These are phyloP conservation scores for Natrix natrix DNA, from an alignment of 2,797 vertebrate genomes.

Conservation along the genomic window DNA sequence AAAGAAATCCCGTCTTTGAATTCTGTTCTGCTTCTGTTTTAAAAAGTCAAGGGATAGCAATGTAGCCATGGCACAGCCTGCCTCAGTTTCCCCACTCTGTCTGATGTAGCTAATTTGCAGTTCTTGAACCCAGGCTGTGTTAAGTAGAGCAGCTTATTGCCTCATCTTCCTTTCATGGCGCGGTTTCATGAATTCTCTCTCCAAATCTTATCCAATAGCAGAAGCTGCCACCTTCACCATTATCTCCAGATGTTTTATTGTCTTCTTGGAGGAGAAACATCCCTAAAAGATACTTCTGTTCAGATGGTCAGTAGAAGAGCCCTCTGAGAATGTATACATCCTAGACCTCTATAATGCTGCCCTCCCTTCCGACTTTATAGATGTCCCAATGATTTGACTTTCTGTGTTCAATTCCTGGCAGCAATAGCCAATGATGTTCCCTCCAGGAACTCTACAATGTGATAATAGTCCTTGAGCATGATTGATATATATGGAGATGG, in stretches of 20 bases:
- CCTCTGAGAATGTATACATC: background rate
- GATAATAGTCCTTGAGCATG: background rate
- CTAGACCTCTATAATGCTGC: background rate
- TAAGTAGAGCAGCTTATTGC: background rate
- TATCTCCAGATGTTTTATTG: background rate
- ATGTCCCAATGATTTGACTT: too few relatives aligned
- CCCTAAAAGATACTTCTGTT: background rate
- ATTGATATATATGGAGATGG: background rate
- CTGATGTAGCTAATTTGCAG: background rate
- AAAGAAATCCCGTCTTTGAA: background rate
- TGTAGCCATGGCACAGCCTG: background rate
- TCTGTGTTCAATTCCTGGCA: background rate
- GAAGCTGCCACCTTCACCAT: background rate
- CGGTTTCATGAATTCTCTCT: background rate
- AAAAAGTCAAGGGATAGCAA: background rate
- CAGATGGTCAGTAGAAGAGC: background rate
- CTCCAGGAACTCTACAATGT: background rate
- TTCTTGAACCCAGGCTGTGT: background rate
- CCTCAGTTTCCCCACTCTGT: background rate
- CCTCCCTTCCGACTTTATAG: too few relatives aligned
- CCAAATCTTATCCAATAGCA: background rate
- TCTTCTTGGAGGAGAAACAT: background rate
- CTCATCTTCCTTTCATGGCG: background rate
- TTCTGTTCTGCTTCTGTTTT: background rate
- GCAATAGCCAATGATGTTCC: background rate